These are phyloP conservation scores for Gasteruption jaculator DNA, from an alignment of 2,888 invertebrate genomes.

Conservation along the genomic window DNA sequence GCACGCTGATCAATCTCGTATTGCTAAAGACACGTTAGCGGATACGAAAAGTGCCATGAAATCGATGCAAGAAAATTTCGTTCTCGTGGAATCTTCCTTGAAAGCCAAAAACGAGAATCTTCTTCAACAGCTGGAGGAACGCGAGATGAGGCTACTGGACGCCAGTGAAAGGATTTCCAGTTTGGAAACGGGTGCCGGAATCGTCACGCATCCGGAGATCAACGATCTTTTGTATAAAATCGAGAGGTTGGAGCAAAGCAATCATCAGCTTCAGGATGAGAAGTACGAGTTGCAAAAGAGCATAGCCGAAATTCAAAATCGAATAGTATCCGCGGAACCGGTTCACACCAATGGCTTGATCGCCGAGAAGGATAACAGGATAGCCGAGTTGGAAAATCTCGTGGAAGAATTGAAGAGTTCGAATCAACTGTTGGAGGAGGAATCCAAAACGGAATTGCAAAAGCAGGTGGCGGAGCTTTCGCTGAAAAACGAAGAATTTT, in stretches of 20 bases:
- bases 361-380: slow-evolving; percentile 46
- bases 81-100: slow-evolving; percentile 66
- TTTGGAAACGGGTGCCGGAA: slow-evolving; percentile 38
- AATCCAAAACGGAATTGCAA: slow-evolving; percentile 37
- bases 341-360: slow-evolving; percentile 29
- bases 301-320: slow-evolving; percentile 39
- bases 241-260: slow-evolving; percentile 34
- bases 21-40: slow-evolving; percentile 66
- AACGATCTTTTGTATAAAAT: slow-evolving; percentile 36
- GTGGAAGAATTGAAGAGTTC: slow-evolving; percentile 45
- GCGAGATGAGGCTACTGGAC: slow-evolving; percentile 55
- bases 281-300: slow-evolving; percentile 42
- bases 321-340: slow-evolving; percentile 31
- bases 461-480: slow-evolving; percentile 35
- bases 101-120: slow-evolving; percentile 63
- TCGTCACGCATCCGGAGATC: slow-evolving; percentile 28
- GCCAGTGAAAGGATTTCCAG: slow-evolving; percentile 38
- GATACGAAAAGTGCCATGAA: slow-evolving; percentile 76
- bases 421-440: slow-evolving; percentile 38
- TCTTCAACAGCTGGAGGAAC: slow-evolving; percentile 55
- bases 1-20: slow-evolving; percentile 39
- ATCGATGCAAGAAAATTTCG: slow-evolving; percentile 75
- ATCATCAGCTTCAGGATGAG: slow-evolving; percentile 39
- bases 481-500: slow-evolving; percentile 37
- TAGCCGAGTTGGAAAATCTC: slow-evolving; percentile 50